Evolutionary conservation across 64 coral and sea anemone species (phyloP), one percentile per base, ranked within the genome.

Genomic region (Stichodactyla helianthus): DNA sequence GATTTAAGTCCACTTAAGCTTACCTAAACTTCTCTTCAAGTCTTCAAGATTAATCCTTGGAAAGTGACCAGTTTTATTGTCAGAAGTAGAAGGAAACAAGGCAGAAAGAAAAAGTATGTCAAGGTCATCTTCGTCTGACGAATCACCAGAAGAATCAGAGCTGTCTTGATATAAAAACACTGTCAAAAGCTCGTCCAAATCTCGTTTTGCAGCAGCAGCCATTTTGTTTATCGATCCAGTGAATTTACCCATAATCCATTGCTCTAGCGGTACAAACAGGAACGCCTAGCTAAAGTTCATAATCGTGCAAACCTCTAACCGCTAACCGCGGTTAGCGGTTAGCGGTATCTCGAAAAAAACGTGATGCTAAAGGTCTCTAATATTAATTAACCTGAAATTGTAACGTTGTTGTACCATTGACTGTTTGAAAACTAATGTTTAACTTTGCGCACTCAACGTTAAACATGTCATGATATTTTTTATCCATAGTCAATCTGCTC

Each of bases 161-260:
- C 68, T 74, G 68, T 74, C 68, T 74, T 74, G 68, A 74, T 74
- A 74, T 74, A 74, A 74, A 74, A 74, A 74, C 68, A 74, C 68
- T 74, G 17, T 27, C 68, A 74, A 74, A 74, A 74, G 68, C 18
- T 74, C 68, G 25, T 74, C 68, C 68, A 74, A 74, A 74, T 74
- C 68, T 74, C 68, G 68, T 74, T 74, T 74, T 74, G 68, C 68
- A 74, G 68, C 68, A 74, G 68, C 68, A 27, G 68, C 68, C 68
- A 74, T 74, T 74, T 74, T 74, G 17, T 19, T 74, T 74, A n/a
- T 74, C 25, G 68, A 74, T 74, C 17, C 68, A 74, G 68, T 74
- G 68, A 74, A 74, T 74, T 74, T 74, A 74, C n/a, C n/a, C n/a
- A n/a, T n/a, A n/a, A n/a, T n/a, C n/a, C n/a, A n/a, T n/a, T n/a